Base-by-base conservation (phyloP, 1,140 invertebrate species). In the Antheraea mylitta region DNA sequence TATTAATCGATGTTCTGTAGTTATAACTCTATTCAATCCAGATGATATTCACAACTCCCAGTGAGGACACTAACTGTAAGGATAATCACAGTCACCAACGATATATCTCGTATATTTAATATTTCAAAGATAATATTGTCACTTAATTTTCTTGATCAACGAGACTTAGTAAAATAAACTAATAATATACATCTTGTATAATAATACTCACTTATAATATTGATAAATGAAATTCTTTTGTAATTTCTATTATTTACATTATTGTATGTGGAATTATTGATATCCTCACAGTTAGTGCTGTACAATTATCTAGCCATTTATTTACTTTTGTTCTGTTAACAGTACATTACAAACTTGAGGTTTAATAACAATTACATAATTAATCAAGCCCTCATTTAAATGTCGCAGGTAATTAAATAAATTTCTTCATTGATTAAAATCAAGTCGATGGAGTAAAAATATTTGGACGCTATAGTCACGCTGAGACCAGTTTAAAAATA, bases 401-500 rank as follows among this genome's bases (percentile, higher is more conserved):
- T 63, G 9, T 37, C 19, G 13, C 16, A 37, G 16, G 16, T n/a
- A 37, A n/a, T 37, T 63, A 37, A 63, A 37, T 63, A 13, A 53
- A 53, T 13, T 53, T 53, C 45, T 53, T 53, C 9, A 16, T 53
- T 53, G 9, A 53, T 1, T 53, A 53, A 16, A 53, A 53, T 53
- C 0, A 53, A 16, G 45, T 53, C 5, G 4, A 53, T 53, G 45
- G 45, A 53, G 45, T 53, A n/a, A 53, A 53, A 53, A 53, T 53
- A n/a, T 6, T n/a, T 63, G 61, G 61, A 63, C 37, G 61, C 61
- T 30, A 63, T 63, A 45, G 18, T 45, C 19, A 18, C 5, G 53
- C n/a, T 76, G 76, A 73, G 75, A 78, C 71, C 78, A 71, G 70
- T 77, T 73, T 76, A 72, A 80, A 79, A 83, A 84, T 79, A 85